Percentiles rank a stretch among this genome's conserved stretches.
Conservation (phyloP, 2,797 vertebrate species). For the Synanceia verrucosa region DNA sequence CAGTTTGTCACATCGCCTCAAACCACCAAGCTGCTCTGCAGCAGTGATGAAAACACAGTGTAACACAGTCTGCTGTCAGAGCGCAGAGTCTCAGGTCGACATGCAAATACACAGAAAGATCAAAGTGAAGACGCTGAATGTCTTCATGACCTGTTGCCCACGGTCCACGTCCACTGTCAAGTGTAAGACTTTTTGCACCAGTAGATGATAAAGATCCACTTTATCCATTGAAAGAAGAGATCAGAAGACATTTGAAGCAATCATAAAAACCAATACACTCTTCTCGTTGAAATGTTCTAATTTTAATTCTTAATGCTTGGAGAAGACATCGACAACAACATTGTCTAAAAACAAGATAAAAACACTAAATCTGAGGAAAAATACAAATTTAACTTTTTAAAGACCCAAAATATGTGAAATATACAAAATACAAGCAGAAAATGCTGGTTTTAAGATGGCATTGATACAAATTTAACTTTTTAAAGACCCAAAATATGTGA, state of each 20-base stretch:
- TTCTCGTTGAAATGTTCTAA: conserved; percentile 1
- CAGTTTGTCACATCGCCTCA: background rate
- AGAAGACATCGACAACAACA: no score
- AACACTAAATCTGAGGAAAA: no score
- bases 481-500: no score
- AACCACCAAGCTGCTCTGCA: background rate
- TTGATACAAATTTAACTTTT: no score
- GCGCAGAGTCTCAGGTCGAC: background rate
- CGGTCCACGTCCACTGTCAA: background rate
- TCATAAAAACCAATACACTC: conserved; percentile 4
- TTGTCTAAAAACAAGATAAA: no score
- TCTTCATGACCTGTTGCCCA: background rate
- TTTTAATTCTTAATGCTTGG: no score
- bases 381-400: no score
- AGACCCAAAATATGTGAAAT: no score
- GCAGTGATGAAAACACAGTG: conserved; percentile 36
- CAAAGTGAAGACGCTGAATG: background rate
- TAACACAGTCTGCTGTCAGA: conserved; percentile 15
- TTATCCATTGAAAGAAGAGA: conserved; percentile 29
- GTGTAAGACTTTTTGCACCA: conserved; percentile 6
- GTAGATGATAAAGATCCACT: conserved; percentile 16
- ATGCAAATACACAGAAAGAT: conserved; percentile 6
- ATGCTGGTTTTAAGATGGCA: no score
- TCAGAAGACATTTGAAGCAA: conserved; percentile 5
- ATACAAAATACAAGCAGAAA: no score